Percentiles rank a stretch among this genome's conserved stretches.
phyloP scores from a whole-genome alignment of 2,797 vertebrate species.

The Hippopotamyrus pictus region DNA sequence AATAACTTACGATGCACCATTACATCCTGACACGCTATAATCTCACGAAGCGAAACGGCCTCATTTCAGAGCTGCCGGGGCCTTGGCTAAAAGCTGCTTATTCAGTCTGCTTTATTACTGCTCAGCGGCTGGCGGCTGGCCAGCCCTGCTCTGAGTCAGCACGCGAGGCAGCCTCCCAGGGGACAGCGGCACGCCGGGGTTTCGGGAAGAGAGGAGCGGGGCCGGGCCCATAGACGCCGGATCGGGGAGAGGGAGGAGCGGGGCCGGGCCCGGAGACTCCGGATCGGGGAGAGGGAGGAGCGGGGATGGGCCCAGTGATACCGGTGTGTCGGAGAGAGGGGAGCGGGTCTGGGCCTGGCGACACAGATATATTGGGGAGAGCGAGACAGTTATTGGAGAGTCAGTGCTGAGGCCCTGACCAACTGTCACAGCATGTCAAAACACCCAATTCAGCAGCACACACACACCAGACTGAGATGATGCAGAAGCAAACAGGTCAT shows the following conservation, averaged over 20 bases:
- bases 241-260: background rate
- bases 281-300: background rate
- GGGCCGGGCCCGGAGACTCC: too few species aligned
- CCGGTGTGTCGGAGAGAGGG: background rate
- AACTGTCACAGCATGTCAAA: background rate
- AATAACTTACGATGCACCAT: constrained; percentile 11
- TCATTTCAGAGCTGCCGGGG: background rate
- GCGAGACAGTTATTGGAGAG: background rate
- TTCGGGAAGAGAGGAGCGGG: background rate
- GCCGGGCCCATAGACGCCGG: background rate
- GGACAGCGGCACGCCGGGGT: background rate
- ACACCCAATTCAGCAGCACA: background rate
- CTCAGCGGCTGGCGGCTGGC: background rate
- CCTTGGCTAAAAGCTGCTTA: background rate
- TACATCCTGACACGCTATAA: constrained; percentile 12
- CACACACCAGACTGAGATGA: background rate
- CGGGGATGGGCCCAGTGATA: background rate
- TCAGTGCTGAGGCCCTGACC: background rate
- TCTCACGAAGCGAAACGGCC: background rate
- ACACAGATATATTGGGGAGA: too few species aligned
- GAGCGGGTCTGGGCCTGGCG: too few species aligned
- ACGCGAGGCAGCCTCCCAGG: background rate
- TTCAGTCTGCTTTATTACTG: background rate
- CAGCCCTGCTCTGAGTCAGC: constrained; percentile 8
- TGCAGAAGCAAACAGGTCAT: background rate